Base-by-base conservation (phyloP, 2,797 vertebrate genomes). In the Hapalemur alaotrensis region DNA sequence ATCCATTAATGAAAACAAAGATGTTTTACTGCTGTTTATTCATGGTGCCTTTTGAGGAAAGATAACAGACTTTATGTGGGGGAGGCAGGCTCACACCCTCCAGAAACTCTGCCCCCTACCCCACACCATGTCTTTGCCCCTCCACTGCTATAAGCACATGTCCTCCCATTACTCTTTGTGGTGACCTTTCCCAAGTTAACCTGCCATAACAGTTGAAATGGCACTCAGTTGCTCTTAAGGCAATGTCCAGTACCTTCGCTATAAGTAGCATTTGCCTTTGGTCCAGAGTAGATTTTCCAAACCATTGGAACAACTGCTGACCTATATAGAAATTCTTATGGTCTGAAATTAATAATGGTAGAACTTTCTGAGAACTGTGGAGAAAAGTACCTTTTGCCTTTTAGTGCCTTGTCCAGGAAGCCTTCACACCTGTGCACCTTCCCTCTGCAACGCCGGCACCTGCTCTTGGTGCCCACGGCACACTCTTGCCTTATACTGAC, bases 151-250 rank as follows among this genome's bases (percentile, higher is more conserved):
- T 10, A 20, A 91, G 54, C 38, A 0, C 28, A 61, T 81, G 52
- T 75, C 63, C 32, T 69, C 84, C 67, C 15, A 22, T 69, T 97
- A 70, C 63, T 92, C 63, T 84, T 54, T 14, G 70, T 72, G 41
- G 86, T 87, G 84, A 96, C 94, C 95, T 96, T 97, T 95, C 70
- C 90, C 80, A 72, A 65, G 69, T 65, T 84, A 79, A 1, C 69
- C 52, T 69, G 22, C 79, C 46, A 2, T 57, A 52, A 50, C 89
- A 11, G 65, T 57, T 89, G 87, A 92, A 96, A 76, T 61, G 89
- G 89, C 91, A 50, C 61, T 83, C 43, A 57, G 41, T 63, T 75
- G 84, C 75, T 95, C 22, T 69, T 23, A 65, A 91, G 91, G 94
- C 83, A 89, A 54, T 17, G 11, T 32, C 50, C 50, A 8, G 20